Base-by-base conservation (phyloP, 2,113 vertebrate genomes). In the Dolichallabes microphthalmus region DNA sequence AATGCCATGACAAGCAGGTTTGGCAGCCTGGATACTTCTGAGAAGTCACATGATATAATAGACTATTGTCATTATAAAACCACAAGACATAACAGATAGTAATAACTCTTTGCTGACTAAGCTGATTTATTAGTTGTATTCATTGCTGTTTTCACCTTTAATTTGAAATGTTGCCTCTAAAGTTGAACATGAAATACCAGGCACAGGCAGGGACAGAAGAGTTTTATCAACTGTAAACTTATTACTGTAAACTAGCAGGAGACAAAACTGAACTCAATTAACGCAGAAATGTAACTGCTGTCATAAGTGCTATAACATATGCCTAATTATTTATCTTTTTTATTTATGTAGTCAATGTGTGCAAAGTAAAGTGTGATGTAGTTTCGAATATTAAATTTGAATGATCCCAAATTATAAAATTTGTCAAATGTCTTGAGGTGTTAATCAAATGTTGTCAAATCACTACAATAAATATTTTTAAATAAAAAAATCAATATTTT, bases 1-100 rank as follows among this genome's bases (percentile, higher is more conserved):
- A 39, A n/a, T 20, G 55, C 17, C 3, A 10, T 52, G 30, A 20
- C n/a, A 81, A 83, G 32, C 81, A n/a, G 10, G 39, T 58, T 58
- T 66, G 20, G 35, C 35, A 73, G 52, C 13, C 35, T 74, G 15
- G 39, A 22, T 9, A 32, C 77, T 76, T 85, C 61, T 69, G 13
- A 45, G 30, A 69, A 64, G 45, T 82, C 82, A 76, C 52, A 13
- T 61, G 71, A 15, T 68, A 19, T 73, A 19, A n/a, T n/a, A 77
- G 53, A 77, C 2, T 5, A 20, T 32, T 77, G n/a, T 77, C 3
- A 57, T 32, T 17, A 77, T 6, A 3, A 8, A 57, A 57, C 53
- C 27, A 32, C n/a, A 53, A 55, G 14, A 53, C n/a, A 76, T 50
- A 55, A 55, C 25, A 14, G 9, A 25, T 63, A 63, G 35, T 63